These are phyloP conservation scores for Melanotaenia trifasciata DNA, from an alignment of 2,797 vertebrate species.

Conservation along the genomic window DNA sequence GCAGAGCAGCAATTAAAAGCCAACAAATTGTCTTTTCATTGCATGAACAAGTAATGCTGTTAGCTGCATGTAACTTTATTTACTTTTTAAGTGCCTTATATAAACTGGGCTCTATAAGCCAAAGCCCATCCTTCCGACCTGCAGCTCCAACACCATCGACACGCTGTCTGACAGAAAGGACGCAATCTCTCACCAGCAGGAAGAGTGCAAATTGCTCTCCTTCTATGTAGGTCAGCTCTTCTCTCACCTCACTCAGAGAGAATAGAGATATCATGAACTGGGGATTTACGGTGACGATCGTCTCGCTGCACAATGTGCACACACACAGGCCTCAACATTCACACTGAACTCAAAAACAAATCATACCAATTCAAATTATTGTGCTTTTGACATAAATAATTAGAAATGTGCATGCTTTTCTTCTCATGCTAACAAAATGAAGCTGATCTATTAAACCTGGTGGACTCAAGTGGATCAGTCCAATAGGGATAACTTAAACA, in stretches of 20 bases:
- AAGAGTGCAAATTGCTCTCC: constrained; percentile 70
- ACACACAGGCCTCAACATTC: constrained; percentile 16
- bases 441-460: constrained; percentile 13
- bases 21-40: background rate
- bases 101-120: background rate
- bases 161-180: constrained; percentile 40
- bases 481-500: too few species aligned
- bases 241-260: constrained; percentile 68
- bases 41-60: background rate
- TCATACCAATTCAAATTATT: background rate
- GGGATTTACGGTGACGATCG: constrained; percentile 50
- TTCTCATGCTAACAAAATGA: background rate
- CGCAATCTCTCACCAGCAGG: constrained; percentile 58
- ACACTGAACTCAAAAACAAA: background rate
- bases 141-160: constrained; percentile 41
- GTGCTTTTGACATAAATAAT: background rate
- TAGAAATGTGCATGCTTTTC: constrained; percentile 11
- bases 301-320: constrained; percentile 15
- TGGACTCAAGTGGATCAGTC: background rate
- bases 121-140: background rate
- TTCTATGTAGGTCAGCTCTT: constrained; percentile 69
- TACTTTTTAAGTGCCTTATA: too few species aligned
- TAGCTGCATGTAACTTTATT: background rate
- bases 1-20: too few species aligned
- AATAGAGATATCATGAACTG: constrained; percentile 65